phyloP scores from a whole-genome alignment of 2,797 vertebrate genomes.

The Allobates femoralis region DNA sequence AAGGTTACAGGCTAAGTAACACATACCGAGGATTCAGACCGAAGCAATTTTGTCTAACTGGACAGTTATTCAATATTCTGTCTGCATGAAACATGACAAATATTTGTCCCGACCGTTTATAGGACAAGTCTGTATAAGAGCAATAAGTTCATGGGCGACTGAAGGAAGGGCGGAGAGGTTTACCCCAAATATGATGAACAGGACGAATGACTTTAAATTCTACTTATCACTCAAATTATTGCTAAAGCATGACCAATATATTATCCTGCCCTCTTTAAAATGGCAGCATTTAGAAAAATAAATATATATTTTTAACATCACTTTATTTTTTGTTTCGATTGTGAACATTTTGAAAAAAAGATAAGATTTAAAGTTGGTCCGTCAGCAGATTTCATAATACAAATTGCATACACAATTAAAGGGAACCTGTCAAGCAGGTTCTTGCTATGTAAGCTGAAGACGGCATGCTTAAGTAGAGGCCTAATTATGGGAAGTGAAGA shows the following conservation, averaged over 20 bases:
- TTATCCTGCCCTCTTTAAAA: too few species aligned
- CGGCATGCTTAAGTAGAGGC: too few species aligned
- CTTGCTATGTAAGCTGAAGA: too few species aligned
- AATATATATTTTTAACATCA: too few species aligned
- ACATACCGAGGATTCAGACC: slow-evolving; percentile 19
- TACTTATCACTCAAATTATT: background rate
- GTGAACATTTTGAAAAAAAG: too few species aligned
- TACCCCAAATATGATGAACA: slow-evolving; percentile 17
- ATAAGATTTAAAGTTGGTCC: too few species aligned
- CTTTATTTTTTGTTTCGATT: too few species aligned
- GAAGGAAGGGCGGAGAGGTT: background rate
- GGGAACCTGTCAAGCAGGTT: too few species aligned
- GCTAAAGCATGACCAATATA: background rate
- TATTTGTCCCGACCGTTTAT: slow-evolving; percentile 18
- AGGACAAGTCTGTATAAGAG: slow-evolving; percentile 6
- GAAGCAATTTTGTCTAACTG: slow-evolving; percentile 31
- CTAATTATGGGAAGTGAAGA: too few species aligned
- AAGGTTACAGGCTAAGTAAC: slow-evolving; percentile 48
- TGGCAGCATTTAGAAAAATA: too few species aligned
- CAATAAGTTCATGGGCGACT: background rate
- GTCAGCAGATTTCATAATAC: too few species aligned
- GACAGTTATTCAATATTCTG: slow-evolving; percentile 59
- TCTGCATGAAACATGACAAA: slow-evolving; percentile 42
- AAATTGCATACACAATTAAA: too few species aligned
- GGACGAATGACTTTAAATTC: slow-evolving; percentile 12